These are phyloP conservation scores for Malthinus seriepunctatus DNA, from an alignment of 2,888 invertebrate species.

Conservation along the genomic window DNA sequence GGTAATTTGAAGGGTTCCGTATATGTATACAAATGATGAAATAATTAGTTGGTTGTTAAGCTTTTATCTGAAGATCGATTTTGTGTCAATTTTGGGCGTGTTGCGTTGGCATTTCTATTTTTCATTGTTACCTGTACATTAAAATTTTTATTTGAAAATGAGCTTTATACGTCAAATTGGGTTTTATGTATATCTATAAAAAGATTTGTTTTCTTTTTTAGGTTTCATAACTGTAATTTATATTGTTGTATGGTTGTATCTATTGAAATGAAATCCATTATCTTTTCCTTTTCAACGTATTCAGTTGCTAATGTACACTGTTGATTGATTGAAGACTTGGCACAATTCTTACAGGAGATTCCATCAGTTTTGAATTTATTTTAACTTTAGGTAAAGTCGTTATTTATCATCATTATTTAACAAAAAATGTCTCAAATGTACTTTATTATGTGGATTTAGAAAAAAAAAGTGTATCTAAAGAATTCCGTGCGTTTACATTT, in stretches of 20 bases:
- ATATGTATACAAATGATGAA: not conserved
- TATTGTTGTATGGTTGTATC: conserved; percentile 1
- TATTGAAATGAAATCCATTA: conserved; percentile 7
- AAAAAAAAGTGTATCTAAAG: not conserved
- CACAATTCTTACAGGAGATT: conserved; percentile 3
- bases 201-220: not conserved
- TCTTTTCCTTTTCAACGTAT: conserved; percentile 2
- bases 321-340: conserved; percentile 6
- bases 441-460: no score
- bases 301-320: conserved; percentile 4
- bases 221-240: conserved; percentile 7
- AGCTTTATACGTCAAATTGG: not conserved
- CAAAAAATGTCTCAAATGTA: not conserved
- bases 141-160: conserved; percentile 5
- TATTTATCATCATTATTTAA: not conserved
- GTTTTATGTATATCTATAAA: conserved; percentile 4
- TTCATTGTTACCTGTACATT: conserved; percentile 3
- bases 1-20: not conserved
- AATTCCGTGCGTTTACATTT: conserved; percentile 5
- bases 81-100: not conserved
- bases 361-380: conserved; percentile 1
- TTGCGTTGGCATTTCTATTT: not conserved
- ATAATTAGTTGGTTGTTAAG: conserved; percentile 1
- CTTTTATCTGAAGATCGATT: conserved; percentile 4
- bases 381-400: not conserved